A percentile compares a stretch with the other conserved stretches of the same genome.
These are phyloP conservation scores for Centropus unirufus DNA, from an alignment of 2,113 vertebrate genomes.

Conservation along the genomic window DNA sequence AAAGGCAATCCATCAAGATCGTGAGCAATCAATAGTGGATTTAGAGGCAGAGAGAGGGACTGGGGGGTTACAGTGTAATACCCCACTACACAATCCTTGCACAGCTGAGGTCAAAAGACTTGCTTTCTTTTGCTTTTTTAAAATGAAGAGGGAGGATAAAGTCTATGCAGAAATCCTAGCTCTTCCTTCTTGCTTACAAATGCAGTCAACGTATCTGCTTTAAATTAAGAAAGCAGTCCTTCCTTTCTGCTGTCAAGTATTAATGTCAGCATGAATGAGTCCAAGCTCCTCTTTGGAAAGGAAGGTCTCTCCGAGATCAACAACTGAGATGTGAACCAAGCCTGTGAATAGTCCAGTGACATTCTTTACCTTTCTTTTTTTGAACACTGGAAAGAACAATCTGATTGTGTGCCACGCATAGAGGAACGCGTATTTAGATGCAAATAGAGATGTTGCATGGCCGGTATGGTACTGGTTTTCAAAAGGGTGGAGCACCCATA, in stretches of 20 bases:
- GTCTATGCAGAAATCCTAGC: not conserved
- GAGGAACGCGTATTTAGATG: not conserved
- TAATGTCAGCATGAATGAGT: slow-evolving; percentile 27
- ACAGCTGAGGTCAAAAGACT: not conserved
- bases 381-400: not conserved
- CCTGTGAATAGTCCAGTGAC: not conserved
- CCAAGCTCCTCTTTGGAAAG: slow-evolving; percentile 25
- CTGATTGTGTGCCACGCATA: not conserved
- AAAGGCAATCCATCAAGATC: slow-evolving; percentile 11
- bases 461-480: not conserved
- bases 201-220: slow-evolving; percentile 27
- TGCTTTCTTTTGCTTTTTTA: not conserved
- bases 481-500: not conserved
- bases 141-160: not conserved
- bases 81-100: not conserved
- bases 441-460: not conserved
- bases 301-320: not conserved
- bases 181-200: slow-evolving; percentile 38
- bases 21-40: not conserved
- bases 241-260: slow-evolving; percentile 23
- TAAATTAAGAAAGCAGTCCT: slow-evolving; percentile 4
- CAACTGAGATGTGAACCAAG: not conserved
- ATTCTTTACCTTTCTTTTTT: not conserved
- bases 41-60: not conserved
- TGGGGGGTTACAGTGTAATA: not conserved